A percentile compares a stretch with the other conserved stretches of the same genome.
Conservation (phyloP, 2,888 invertebrate species). For the Nemurella pictetii region DNA sequence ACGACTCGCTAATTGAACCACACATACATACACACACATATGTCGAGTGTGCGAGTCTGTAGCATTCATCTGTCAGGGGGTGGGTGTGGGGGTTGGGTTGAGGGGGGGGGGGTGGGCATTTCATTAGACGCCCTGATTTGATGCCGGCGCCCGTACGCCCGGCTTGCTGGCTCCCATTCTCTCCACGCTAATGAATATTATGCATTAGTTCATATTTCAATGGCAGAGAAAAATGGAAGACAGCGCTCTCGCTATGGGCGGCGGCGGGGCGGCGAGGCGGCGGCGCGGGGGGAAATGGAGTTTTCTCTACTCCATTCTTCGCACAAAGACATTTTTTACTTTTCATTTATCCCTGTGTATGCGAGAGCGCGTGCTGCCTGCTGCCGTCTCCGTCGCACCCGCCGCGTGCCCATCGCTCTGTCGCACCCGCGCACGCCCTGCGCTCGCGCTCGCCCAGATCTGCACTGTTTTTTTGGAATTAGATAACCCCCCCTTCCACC, state of each 20-base stretch:
- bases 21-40: background rate
- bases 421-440: background rate
- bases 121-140: background rate
- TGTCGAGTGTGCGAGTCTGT: background rate
- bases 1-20: background rate
- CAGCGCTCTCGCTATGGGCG: background rate
- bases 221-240: constrained; percentile 33
- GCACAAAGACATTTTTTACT: constrained; percentile 41
- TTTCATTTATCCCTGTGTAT: constrained; percentile 38
- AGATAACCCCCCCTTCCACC: background rate
- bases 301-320: constrained; percentile 36
- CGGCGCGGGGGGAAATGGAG: constrained; percentile 29
- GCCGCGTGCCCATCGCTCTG: background rate
- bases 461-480: constrained; percentile 6
- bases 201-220: constrained; percentile 51
- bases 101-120: background rate
- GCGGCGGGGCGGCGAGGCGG: background rate
- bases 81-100: background rate
- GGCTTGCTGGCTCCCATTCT: background rate
- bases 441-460: background rate
- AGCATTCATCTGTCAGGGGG: background rate
- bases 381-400: background rate
- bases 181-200: constrained; percentile 49
- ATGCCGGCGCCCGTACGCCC: background rate
- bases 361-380: constrained; percentile 27